Base-by-base conservation (phyloP, 1,140 invertebrate species). In the Hypothenemus hampei region DNA sequence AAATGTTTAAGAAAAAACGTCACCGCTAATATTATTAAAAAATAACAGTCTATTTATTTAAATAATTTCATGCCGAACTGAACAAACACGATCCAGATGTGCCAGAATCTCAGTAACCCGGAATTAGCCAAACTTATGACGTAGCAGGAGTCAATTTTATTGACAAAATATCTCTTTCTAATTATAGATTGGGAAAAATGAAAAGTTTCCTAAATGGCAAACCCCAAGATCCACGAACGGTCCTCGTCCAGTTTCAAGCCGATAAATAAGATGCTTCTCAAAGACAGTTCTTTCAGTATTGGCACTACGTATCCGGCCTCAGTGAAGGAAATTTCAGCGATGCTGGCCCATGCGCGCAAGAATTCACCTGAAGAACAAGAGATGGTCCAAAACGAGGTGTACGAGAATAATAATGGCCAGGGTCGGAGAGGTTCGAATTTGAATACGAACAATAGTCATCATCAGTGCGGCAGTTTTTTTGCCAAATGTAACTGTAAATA, bases 401-500 rank as follows among this genome's bases (percentile, higher is more conserved):
- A 15, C 21, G 26, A 41, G 26, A 43, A 44, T 39, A 47, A 59
- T 33, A 20, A 13, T 43, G n/a, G 61, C n/a, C n/a, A n/a, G 59
- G 59, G 58, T 26, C 53, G 65, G n/a, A n/a, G n/a, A 52, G 59
- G 54, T 21, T 46, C 64, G 60, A 66, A 54, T 46, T 56, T 56
- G 37, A 56, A 56, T 39, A 37, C 13, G 16, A 57, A 57, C 39
- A 41, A 39, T 29, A 66, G 64, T 16, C 59, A 63, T 5, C 69
- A 72, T 64, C 69, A 65, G 45, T 72, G 71, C 59, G 71, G 69
- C 39, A 72, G 69, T 64, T 58, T 71, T 24, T 72, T 64, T 56
- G 67, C 67, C 15, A 68, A 70, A 58, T 72, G 67, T 56, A 59
- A 62, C 37, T 70, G 68, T 46, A 56, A 59, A 52, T 51, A 66